Evolutionary conservation across 2,888 invertebrate genomes (phyloP).

Genomic region (Luffia ferchaultella): DNA sequence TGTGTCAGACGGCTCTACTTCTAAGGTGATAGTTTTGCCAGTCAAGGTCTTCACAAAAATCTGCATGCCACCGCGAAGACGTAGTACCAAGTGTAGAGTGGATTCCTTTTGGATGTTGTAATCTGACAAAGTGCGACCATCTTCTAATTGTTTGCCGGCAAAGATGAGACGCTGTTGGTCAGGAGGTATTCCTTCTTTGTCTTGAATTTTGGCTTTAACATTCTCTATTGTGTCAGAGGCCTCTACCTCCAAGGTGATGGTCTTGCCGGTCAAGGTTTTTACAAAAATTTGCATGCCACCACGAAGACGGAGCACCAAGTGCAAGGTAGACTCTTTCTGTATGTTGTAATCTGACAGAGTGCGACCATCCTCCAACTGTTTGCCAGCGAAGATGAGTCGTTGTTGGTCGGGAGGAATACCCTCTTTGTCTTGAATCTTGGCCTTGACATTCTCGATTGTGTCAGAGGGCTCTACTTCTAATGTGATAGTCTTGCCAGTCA

Average conservation of each 20-base stretch:
- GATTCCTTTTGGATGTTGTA: constrained; percentile 18
- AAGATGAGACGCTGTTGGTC: constrained; percentile 17
- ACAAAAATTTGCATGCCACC: constrained; percentile 51
- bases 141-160: constrained; percentile 17
- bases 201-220: constrained; percentile 17
- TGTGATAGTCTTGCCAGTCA: constrained; percentile 39
- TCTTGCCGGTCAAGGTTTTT: constrained; percentile 37
- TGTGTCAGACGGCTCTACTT: constrained; percentile 16
- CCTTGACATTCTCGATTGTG: constrained; percentile 47
- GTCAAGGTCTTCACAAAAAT: constrained; percentile 17
- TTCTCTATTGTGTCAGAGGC: constrained; percentile 22
- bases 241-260: constrained; percentile 38
- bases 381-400: constrained; percentile 38
- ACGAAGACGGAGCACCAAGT: constrained; percentile 34
- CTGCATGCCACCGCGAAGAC: constrained; percentile 18
- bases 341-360: constrained; percentile 40
- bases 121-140: constrained; percentile 16
- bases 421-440: constrained; percentile 46
- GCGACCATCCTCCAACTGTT: constrained; percentile 38
- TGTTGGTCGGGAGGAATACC: constrained; percentile 46
- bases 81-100: constrained; percentile 15
- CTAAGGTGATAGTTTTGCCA: constrained; percentile 16
- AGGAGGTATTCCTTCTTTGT: constrained; percentile 17
- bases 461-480: constrained; percentile 40
- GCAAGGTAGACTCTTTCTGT: constrained; percentile 38